Evolutionary conservation across 2,113 vertebrate species (phyloP).

Genomic region (Eublepharis macularius): DNA sequence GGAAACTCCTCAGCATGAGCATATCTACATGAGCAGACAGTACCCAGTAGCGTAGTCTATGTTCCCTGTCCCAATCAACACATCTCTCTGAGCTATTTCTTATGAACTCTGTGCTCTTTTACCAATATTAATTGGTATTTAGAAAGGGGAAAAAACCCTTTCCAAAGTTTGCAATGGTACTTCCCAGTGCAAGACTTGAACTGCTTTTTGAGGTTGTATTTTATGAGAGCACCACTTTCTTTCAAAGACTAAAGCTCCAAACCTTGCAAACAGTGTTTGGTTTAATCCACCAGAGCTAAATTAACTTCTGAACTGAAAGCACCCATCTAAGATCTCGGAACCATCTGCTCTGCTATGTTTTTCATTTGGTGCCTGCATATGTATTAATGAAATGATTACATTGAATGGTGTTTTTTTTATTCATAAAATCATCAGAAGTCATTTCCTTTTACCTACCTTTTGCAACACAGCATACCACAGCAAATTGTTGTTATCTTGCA

Average conservation of each 20-base stretch:
- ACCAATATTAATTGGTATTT: slow-evolving; percentile 10
- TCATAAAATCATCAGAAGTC: slow-evolving; percentile 69
- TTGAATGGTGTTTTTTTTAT: slow-evolving; percentile 74
- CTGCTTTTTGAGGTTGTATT: neutral
- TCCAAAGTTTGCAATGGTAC: neutral
- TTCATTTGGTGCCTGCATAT: slow-evolving; percentile 71
- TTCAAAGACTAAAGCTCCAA: slow-evolving; percentile 6
- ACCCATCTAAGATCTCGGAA: slow-evolving; percentile 68
- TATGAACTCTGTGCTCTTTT: too few species aligned
- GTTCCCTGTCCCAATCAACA: too few species aligned
- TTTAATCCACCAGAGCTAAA: slow-evolving; percentile 63
- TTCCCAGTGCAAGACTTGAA: neutral
- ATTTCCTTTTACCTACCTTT: slow-evolving; percentile 46
- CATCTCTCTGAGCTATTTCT: too few species aligned
- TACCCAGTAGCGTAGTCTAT: too few species aligned
- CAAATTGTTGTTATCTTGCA: neutral
- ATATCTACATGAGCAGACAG: too few species aligned
- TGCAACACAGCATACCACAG: neutral
- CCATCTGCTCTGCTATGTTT: slow-evolving; percentile 76
- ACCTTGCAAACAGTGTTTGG: slow-evolving; percentile 51
- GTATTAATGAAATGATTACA: slow-evolving; percentile 80
- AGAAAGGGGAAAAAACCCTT: neutral
- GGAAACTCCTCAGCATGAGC: too few species aligned
- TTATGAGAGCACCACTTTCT: slow-evolving; percentile 21
- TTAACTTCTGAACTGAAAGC: slow-evolving; percentile 76